phyloP scores from a whole-genome alignment of 2,797 vertebrate species.

The Dendrocincla fuliginosa region DNA sequence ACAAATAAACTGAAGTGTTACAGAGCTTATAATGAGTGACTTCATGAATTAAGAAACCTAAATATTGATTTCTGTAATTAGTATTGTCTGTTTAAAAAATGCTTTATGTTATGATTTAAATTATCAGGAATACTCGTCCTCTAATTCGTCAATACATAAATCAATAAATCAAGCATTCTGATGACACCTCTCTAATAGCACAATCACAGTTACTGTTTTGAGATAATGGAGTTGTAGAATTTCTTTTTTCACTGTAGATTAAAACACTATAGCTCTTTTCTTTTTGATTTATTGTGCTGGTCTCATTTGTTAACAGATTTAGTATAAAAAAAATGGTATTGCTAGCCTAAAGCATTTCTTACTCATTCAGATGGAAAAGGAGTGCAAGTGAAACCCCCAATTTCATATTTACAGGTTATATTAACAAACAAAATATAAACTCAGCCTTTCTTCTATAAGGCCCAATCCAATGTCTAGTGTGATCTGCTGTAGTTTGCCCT shows the following conservation, averaged over 20 bases:
- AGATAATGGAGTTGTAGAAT: background rate
- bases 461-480: background rate
- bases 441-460: background rate
- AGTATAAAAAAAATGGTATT: background rate
- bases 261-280: background rate
- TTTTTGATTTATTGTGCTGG: background rate
- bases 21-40: background rate
- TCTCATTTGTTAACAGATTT: background rate
- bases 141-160: background rate
- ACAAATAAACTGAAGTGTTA: background rate
- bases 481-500: background rate
- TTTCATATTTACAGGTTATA: background rate
- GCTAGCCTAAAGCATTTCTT: background rate
- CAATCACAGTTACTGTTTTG: background rate
- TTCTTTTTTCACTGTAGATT: background rate
- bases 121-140: background rate
- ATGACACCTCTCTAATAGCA: background rate
- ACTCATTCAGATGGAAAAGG: background rate
- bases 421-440: background rate
- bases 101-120: background rate
- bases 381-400: background rate
- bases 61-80: background rate
- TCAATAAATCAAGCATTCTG: background rate
- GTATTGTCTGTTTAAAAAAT: background rate
- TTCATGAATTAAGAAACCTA: background rate